Evolutionary conservation across 2,113 vertebrate species (phyloP), one percentile per base, ranked within the genome.

Genomic region (Martes martes): DNA sequence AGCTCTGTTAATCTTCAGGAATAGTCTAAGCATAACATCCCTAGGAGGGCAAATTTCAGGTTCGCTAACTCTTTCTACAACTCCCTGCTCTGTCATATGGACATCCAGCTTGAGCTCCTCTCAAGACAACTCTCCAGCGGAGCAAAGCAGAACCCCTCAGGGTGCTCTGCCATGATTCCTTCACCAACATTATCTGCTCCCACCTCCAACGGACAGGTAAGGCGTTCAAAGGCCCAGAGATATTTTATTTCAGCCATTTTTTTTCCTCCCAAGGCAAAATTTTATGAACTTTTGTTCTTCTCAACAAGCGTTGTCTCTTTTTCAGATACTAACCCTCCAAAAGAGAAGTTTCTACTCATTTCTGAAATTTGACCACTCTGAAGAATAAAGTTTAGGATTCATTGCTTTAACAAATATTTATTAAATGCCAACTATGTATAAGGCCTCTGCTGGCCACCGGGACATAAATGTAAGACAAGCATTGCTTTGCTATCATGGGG

Each of bases 351-450:
- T 79, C 61, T 74, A 79, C 23, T 73, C 83, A 80, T 87, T 89
- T 36, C 80, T 94, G 47, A 95, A 89, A 95, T 73, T 3, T 95
- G 55, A 94, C 74, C 50, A 82, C 33, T 67, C 59, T 78, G 33
- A 94, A 57, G 67, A 95, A 80, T 31, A 61, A 94, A 71, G 71
- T 24, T 21, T 88, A 69, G 63, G 26, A 85, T 73, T 91, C 23
- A 82, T 61, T 97, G 84, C 74, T 69, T 87, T 36, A 87, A 87
- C 45, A 93, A 92, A 50, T 67, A 93, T 28, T 79, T 47, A 79
- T 63, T 94, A 95, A 90, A 11, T 28, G 78, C n/a, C 71, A 88
- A 71, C 45, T 90, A 74, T 18, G n/a, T 63, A 19, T 50, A 80
- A 93, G 50, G 45, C 21, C 14, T 89, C 36, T 36, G 39, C 50